These are phyloP conservation scores for Gadus macrocephalus DNA, from an alignment of 2,113 vertebrate species.

Conservation along the genomic window DNA sequence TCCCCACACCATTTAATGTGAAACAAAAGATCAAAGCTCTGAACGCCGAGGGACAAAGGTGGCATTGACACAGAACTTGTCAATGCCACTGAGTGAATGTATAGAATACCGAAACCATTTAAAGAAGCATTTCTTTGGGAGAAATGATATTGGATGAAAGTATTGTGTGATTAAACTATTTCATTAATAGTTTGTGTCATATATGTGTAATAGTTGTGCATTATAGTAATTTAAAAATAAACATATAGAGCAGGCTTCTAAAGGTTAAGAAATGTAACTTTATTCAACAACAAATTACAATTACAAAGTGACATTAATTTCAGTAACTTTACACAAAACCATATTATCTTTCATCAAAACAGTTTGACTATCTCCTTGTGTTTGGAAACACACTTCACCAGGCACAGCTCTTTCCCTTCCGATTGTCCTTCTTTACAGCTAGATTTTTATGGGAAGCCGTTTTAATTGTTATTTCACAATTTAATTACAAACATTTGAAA, in stretches of 20 bases:
- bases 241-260: conserved; percentile 7
- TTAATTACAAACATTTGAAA: not conserved
- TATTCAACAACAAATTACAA: conserved; percentile 59
- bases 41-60: too few species aligned
- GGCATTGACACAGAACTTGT: too few species aligned
- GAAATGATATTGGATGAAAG: too few species aligned
- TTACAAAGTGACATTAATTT: conserved; percentile 50
- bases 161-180: too few species aligned
- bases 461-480: conserved; percentile 22
- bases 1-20: too few species aligned
- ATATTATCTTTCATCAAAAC: conserved; percentile 31
- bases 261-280: conserved; percentile 67
- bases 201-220: not conserved
- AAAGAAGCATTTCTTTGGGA: too few species aligned
- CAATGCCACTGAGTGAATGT: too few species aligned
- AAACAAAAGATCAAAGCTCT: too few species aligned
- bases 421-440: conserved; percentile 60
- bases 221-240: not conserved
- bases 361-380: not conserved
- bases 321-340: conserved; percentile 53
- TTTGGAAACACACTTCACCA: conserved; percentile 27
- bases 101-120: too few species aligned
- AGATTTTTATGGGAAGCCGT: conserved; percentile 15
- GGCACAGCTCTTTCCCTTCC: conserved; percentile 34
- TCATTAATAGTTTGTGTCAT: too few species aligned